These are phyloP conservation scores for Diorhabda carinulata DNA, from an alignment of 1,140 invertebrate species.

Conservation along the genomic window DNA sequence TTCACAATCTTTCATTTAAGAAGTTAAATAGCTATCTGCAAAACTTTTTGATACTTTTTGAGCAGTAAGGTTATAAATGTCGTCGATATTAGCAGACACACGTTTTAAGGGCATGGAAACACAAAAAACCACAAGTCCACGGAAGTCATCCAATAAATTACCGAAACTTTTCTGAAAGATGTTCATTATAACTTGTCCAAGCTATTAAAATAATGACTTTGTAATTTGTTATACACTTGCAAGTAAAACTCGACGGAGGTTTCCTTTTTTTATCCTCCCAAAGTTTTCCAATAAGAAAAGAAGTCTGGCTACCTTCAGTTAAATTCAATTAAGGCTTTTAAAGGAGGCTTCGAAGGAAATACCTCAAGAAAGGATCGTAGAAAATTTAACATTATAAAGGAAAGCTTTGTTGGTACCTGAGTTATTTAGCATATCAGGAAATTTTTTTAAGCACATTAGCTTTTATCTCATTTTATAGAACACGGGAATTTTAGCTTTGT, in stretches of 20 bases:
- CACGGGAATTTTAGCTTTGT: too few species aligned
- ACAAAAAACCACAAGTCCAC: neutral
- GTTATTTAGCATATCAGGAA: too few species aligned
- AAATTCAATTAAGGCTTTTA: conserved; percentile 1
- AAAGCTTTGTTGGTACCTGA: neutral
- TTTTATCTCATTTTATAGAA: too few species aligned
- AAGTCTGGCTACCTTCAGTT: conserved; percentile 1
- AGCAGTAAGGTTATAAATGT: neutral
- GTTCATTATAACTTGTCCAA: conserved; percentile 1
- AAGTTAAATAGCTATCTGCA: too few species aligned
- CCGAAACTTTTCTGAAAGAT: neutral
- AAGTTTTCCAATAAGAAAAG: neutral
- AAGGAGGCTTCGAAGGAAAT: neutral
- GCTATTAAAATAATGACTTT: conserved; percentile 1
- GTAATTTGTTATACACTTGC: conserved; percentile 2
- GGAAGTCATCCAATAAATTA: conserved; percentile 2
- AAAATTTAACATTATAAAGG: neutral
- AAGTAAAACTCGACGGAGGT: neutral
- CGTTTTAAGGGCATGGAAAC: neutral
- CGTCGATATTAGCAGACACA: neutral
- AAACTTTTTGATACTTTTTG: too few species aligned
- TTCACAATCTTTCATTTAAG: too few species aligned
- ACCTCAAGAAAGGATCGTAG: neutral
- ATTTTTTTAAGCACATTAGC: too few species aligned
- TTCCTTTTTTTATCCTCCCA: neutral